Percentiles rank a stretch among this genome's conserved stretches.
These are phyloP conservation scores for Oeneis ivallda DNA, from an alignment of 2,888 invertebrate species.

Conservation along the genomic window DNA sequence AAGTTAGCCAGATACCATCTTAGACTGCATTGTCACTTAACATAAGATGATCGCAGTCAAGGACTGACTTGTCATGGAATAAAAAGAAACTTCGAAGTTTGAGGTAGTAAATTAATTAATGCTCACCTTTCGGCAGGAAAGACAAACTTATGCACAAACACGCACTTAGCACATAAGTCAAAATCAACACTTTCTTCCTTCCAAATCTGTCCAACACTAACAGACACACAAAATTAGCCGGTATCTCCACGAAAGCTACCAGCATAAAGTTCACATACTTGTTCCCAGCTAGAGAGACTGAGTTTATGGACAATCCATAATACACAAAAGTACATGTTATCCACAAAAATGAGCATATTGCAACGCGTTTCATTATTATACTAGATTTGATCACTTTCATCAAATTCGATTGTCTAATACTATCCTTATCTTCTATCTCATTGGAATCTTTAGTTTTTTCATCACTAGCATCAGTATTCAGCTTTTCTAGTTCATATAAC, in stretches of 20 bases:
- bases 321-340: conserved; percentile 90
- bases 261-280: conserved; percentile 89
- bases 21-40: too few species aligned
- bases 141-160: conserved; percentile 82
- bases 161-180: conserved; percentile 84
- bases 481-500: conserved; percentile 56
- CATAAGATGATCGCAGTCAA: too few species aligned
- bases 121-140: conserved; percentile 81
- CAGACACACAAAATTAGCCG: conserved; percentile 85
- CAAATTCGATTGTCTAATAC: conserved; percentile 52
- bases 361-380: conserved; percentile 79
- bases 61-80: too few species aligned
- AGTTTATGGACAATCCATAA: conserved; percentile 89
- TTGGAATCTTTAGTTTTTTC: conserved; percentile 40
- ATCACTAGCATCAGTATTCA: conserved; percentile 39
- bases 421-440: conserved; percentile 39
- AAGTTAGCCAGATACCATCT: too few species aligned
- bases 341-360: conserved; percentile 88
- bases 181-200: conserved; percentile 83
- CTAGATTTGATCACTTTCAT: conserved; percentile 77
- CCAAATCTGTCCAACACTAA: conserved; percentile 84
- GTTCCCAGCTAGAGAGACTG: conserved; percentile 88
- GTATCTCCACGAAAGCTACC: conserved; percentile 85
- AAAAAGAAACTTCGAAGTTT: too few species aligned
- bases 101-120: not conserved